Evolutionary conservation across 2,888 invertebrate genomes (phyloP).

Genomic region (Lithophane ornitopus): DNA sequence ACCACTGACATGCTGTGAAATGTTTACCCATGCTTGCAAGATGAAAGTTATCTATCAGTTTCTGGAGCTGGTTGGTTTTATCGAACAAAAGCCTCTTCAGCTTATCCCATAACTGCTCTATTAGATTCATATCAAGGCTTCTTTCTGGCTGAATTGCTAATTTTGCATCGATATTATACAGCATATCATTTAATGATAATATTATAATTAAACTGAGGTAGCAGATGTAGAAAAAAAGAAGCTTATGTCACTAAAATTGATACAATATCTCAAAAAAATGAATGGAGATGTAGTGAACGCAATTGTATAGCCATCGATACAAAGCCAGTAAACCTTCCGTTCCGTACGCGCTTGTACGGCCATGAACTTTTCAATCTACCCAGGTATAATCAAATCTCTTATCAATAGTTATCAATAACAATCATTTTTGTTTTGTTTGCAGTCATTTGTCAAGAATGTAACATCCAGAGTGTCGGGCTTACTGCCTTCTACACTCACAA

Average conservation of each 20-base stretch:
- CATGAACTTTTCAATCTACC: neutral
- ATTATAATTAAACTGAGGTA: no score
- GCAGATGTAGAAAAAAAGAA: no score
- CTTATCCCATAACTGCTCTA: neutral
- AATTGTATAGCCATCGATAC: neutral
- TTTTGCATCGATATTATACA: neutral
- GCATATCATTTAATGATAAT: no score
- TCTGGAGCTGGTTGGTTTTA: neutral
- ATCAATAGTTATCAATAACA: neutral
- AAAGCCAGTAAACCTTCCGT: neutral
- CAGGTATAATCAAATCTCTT: neutral
- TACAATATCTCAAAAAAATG: no score
- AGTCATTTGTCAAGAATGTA: conserved; percentile 94
- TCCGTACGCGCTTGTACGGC: no score
- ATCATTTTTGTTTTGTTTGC: conserved; percentile 73
- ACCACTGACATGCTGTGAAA: neutral
- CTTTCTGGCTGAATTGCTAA: neutral
- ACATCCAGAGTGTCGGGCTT: conserved; percentile 92
- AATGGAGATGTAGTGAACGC: no score
- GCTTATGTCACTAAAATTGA: no score
- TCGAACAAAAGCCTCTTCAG: no score
- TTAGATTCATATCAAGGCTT: neutral
- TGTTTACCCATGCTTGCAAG: neutral
- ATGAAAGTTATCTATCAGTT: neutral
- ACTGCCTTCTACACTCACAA: conserved; percentile 91